phyloP scores from a whole-genome alignment of 2,797 vertebrate genomes.

The Phrynocephalus guinanensis region DNA sequence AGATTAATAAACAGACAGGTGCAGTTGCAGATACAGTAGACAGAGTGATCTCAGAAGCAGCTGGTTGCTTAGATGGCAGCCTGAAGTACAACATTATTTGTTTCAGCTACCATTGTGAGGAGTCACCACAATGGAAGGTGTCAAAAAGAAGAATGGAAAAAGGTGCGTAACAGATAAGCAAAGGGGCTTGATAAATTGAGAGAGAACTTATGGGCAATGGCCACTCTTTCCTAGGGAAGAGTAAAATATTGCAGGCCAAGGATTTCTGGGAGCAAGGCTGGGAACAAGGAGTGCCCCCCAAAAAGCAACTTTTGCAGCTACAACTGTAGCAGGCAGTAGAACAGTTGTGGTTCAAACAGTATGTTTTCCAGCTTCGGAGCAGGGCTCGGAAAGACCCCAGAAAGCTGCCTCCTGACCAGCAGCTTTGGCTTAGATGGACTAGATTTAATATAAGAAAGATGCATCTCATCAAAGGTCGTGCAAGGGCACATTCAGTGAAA shows the following conservation, averaged over 20 bases:
- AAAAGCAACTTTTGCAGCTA: too few species aligned
- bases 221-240: background rate
- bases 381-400: too few species aligned
- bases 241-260: background rate
- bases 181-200: background rate
- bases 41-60: background rate
- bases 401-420: too few species aligned
- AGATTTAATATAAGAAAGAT: background rate
- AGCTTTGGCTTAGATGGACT: too few species aligned
- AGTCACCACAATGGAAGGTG: background rate
- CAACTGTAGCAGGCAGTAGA: too few species aligned
- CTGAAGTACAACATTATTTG: background rate
- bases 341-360: too few species aligned
- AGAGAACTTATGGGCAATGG: background rate
- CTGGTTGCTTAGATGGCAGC: background rate
- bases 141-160: background rate
- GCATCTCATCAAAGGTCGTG: background rate
- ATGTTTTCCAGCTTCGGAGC: too few species aligned
- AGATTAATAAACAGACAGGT: background rate
- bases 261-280: background rate
- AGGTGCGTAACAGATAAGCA: background rate
- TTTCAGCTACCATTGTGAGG: slow-evolving; percentile 8
- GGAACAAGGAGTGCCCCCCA: background rate
- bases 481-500: slow-evolving; percentile 4
- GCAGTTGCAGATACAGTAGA: background rate